Evolutionary conservation across 1,140 invertebrate genomes (phyloP), one percentile per base, ranked within the genome.

Genomic region (Brachionus calyciflorus): DNA sequence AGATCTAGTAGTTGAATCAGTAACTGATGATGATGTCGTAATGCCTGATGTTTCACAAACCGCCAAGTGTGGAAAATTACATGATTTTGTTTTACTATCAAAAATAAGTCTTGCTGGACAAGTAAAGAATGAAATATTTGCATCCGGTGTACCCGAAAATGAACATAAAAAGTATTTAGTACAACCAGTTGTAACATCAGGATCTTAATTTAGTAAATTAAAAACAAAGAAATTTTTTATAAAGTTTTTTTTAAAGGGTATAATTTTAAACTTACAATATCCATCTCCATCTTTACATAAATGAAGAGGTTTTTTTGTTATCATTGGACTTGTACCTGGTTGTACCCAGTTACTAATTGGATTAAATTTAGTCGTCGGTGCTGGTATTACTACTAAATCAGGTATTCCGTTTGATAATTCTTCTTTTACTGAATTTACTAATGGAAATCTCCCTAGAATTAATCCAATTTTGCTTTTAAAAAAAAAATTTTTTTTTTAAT

Each of bases 41-140:
- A 40, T 60, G 37, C 55, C 28, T 37, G 28, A 19, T 7, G 33
- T 33, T 19, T 60, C 30, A 60, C 55, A 60, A n/a, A 60, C 30
- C 7, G 55, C 55, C n/a, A 33, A 28, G 37, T 60, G 26, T n/a
- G 68, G 44, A 70, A 49, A 70, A 33, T 70, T 70, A 49, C 68
- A 70, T n/a, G 68, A 49, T 51, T 70, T 49, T 21, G 48, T 51
- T 33, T 21, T 33, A 49, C 14, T 17, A 17, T 70, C 68, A 49
- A 70, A 70, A 40, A 70, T 70, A 24, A 70, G 41, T 1, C 28
- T 4, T 17, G 68, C 21, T 17, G 68, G 68, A 33, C 68, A 70
- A 1, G 44, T 51, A 51, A 30, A 51, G 7, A 51, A 48, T 12
- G 37, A 49, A 21, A 37, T 51, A 17, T 49, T 33, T 51, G 26